Conservation (phyloP, 2,113 vertebrate genomes). For the Vidua macroura region DNA sequence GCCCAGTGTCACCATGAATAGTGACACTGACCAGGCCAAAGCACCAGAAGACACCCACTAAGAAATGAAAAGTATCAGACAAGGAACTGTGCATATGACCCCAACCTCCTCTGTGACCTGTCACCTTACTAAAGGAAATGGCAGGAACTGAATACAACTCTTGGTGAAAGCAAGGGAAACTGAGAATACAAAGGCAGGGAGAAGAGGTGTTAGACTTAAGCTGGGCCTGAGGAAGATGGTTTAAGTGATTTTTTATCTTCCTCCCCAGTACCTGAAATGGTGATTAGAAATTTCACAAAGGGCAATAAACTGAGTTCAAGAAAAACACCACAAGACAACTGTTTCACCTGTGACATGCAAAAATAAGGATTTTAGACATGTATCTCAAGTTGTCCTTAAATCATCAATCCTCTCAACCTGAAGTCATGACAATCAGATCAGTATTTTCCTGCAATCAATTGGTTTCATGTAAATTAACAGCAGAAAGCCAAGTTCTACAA, state of each 20-base stretch:
- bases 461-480: neutral
- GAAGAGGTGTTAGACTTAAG: neutral
- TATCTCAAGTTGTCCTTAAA: neutral
- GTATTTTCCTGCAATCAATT: neutral
- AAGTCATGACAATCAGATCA: neutral
- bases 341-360: neutral
- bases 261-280: neutral
- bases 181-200: neutral
- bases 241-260: neutral
- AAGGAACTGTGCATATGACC: neutral
- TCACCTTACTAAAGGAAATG: neutral
- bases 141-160: neutral
- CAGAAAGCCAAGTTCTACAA: constrained; percentile 14
- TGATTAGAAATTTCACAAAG: neutral
- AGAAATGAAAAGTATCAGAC: neutral
- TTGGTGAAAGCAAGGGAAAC: neutral
- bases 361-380: neutral
- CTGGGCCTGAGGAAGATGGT: neutral
- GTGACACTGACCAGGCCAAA: neutral
- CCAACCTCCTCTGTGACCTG: neutral
- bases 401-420: neutral
- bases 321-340: neutral
- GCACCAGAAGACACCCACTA: neutral
- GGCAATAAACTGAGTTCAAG: neutral
- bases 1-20: neutral